Conservation (phyloP, 2,113 vertebrate genomes). For the Eretmochelys imbricata region DNA sequence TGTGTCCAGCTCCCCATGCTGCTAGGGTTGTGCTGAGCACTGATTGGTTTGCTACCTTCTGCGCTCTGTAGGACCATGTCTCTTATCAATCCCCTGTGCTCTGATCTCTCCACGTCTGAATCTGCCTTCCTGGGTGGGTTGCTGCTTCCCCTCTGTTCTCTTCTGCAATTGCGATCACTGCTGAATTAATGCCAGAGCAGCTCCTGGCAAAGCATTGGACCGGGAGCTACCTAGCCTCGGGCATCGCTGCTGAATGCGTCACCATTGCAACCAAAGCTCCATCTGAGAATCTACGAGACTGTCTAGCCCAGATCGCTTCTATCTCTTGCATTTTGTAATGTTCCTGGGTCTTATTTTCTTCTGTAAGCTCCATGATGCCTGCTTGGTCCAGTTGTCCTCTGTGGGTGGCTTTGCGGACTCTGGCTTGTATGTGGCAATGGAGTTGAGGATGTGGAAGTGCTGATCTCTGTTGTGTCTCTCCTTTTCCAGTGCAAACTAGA, state of each 20-base stretch:
- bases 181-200: background rate
- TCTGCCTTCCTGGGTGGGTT: background rate
- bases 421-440: background rate
- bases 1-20: background rate
- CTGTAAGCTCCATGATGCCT: background rate
- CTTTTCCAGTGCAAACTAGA: conserved; percentile 85
- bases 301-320: background rate
- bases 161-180: background rate
- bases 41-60: background rate
- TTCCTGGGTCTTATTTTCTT: background rate
- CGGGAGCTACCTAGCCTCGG: background rate
- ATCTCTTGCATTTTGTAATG: background rate
- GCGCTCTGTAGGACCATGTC: background rate
- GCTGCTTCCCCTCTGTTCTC: background rate
- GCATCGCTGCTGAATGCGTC: background rate
- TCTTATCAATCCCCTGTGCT: background rate
- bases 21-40: background rate
- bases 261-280: background rate
- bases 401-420: background rate
- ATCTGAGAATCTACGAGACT: background rate
- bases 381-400: background rate
- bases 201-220: background rate
- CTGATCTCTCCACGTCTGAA: background rate
- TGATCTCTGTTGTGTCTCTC: background rate
- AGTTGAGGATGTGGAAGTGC: background rate